These are phyloP conservation scores for Hephaestus fuliginosus DNA, from an alignment of 2,797 vertebrate genomes.

Conservation along the genomic window DNA sequence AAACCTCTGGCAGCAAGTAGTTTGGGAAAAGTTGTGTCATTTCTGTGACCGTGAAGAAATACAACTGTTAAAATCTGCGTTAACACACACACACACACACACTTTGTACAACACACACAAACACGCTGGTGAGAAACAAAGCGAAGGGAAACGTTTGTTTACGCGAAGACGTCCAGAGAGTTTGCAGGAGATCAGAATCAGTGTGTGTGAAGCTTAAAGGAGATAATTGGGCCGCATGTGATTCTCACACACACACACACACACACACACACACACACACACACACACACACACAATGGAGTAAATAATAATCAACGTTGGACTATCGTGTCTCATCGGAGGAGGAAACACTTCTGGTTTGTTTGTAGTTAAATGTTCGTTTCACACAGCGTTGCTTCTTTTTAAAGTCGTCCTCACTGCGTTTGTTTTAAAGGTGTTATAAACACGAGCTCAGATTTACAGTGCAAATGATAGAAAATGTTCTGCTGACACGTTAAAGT, in stretches of 20 bases:
- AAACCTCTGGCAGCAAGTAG: neutral
- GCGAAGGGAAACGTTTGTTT: constrained; percentile 49
- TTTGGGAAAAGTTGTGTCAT: constrained; percentile 43
- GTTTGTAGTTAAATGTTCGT: neutral
- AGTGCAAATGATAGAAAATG: neutral
- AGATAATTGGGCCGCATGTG: neutral
- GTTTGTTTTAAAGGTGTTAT: neutral
- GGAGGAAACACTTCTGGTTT: too few species aligned
- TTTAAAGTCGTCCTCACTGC: neutral
- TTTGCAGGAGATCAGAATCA: constrained; percentile 8
- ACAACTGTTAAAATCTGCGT: constrained; percentile 15
- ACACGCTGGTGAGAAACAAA: constrained; percentile 7
- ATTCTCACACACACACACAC: neutral
- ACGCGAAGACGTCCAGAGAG: constrained; percentile 33
- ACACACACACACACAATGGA: too few species aligned
- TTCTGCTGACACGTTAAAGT: too few species aligned
- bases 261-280: neutral
- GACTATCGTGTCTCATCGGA: neutral
- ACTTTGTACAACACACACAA: neutral
- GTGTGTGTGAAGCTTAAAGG: constrained; percentile 24
- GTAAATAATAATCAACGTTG: neutral
- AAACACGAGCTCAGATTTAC: neutral
- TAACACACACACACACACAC: constrained; percentile 9
- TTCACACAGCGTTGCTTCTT: neutral
- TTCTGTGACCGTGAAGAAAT: constrained; percentile 17